phyloP scores from a whole-genome alignment of 2,888 invertebrate species.

The Ditylenchus weischeri region DNA sequence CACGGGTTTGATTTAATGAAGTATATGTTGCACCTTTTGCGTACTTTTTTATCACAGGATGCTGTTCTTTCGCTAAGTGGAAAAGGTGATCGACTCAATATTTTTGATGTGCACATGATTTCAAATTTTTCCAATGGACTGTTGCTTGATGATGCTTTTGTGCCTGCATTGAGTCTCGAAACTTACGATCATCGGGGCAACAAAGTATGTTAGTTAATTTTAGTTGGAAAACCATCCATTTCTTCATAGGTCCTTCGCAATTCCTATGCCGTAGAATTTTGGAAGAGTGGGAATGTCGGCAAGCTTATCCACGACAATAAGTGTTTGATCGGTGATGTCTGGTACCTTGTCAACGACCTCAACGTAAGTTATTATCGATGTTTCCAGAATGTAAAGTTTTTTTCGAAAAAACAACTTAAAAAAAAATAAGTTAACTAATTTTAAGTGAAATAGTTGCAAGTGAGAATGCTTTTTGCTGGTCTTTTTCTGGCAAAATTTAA shows the following conservation, averaged over 20 bases:
- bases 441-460: no score
- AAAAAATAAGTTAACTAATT: no score
- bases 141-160: constrained; percentile 44
- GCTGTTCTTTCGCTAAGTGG: constrained; percentile 26
- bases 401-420: constrained; percentile 49
- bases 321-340: no score
- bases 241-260: constrained; percentile 44
- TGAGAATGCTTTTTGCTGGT: no score
- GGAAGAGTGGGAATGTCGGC: constrained; percentile 41
- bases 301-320: constrained; percentile 39
- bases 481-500: no score
- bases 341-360: no score
- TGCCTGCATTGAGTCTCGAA: constrained; percentile 36
- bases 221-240: background rate
- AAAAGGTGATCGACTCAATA: constrained; percentile 8
- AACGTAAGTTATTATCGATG: no score
- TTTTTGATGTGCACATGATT: constrained; percentile 38
- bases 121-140: constrained; percentile 43
- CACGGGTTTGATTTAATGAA: no score
- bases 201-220: constrained; percentile 25
- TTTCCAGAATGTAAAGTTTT: no score
- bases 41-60: constrained; percentile 20
- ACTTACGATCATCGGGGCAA: constrained; percentile 47
- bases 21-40: background rate
- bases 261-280: constrained; percentile 54